These are phyloP conservation scores for Cynopterus sphinx DNA, from an alignment of 2,797 vertebrate genomes.

Conservation along the genomic window DNA sequence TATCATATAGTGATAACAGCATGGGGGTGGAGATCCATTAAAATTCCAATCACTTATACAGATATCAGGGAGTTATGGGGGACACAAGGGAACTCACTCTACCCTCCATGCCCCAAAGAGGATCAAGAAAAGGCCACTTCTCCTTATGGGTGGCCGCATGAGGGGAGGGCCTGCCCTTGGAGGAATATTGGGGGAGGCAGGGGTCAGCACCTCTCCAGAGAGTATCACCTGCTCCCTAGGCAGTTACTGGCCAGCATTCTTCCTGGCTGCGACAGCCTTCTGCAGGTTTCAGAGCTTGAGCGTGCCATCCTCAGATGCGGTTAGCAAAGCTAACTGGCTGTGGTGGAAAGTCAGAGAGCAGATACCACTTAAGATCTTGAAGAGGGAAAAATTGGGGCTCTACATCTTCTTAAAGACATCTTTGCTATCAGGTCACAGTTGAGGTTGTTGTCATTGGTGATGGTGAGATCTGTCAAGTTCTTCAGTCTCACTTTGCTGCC, in stretches of 20 bases:
- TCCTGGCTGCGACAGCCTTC: slow-evolving; percentile 93
- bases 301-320: slow-evolving; percentile 92
- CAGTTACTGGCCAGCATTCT: slow-evolving; percentile 84
- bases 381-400: slow-evolving; percentile 94
- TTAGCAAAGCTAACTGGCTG: slow-evolving; percentile 90
- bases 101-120: background rate
- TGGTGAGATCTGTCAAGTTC: slow-evolving; percentile 94
- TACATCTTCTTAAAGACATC: slow-evolving; percentile 94
- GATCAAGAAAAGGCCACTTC: background rate
- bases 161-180: background rate
- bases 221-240: background rate
- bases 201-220: background rate
- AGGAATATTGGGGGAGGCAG: background rate
- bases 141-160: background rate
- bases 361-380: slow-evolving; percentile 88
- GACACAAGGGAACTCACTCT: background rate
- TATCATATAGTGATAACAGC: slow-evolving; percentile 96
- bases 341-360: slow-evolving; percentile 93
- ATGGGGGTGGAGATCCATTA: slow-evolving; percentile 45
- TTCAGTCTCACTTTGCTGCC: slow-evolving; percentile 93
- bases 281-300: slow-evolving; percentile 96
- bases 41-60: slow-evolving; percentile 78
- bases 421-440: slow-evolving; percentile 91
- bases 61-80: slow-evolving; percentile 65
- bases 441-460: slow-evolving; percentile 94